Evolutionary conservation across 2,888 invertebrate genomes (phyloP), one percentile per base, ranked within the genome.

Genomic region (Corythucha ciliata): DNA sequence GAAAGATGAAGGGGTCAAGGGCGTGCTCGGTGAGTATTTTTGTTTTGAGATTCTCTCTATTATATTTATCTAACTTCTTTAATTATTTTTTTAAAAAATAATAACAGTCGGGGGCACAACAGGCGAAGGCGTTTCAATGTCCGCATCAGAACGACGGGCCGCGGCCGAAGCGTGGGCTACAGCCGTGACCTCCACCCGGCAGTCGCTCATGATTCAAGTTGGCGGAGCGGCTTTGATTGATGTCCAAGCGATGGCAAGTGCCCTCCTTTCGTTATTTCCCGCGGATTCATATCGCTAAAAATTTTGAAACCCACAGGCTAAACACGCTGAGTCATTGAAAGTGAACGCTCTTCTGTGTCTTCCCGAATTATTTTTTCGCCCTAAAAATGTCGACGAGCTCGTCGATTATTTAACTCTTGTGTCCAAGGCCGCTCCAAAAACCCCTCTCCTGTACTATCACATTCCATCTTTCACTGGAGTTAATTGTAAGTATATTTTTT

Each of bases 401-500:
- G 78, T 80, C 1, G 69, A 72, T 49, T 86, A 86, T 63, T 70
- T 87, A 45, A 74, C 74, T 59, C 64, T 74, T 41, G 77, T 90
- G 4, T 76, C 81, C 0, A 70, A 73, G 14, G 79, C 80, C 0
- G 88, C 87, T 1, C 81, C 83, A 0, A 78, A 77, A 5, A 76
- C 81, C 0, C 89, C 90, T 0, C 74, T 90, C 36, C 71, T 87
- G 24, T 88, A 89, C 64, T 90, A 90, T 64, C 88, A 90, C 63
- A 82, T 87, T 60, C 88, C 89, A 0, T 70, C 70, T 55, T 76
- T 80, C 67, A 80, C 79, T 33, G 77, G 77, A 53, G 79, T 88
- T 21, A 75, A 80, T 58, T 70, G 88, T 88, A 71, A 78, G 79
- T 73, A 48, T 54, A 21, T 7, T 21, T 32, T 29, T 10, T 29